phyloP scores from a whole-genome alignment of 2,797 vertebrate species.

The Gorsachius magnificus region DNA sequence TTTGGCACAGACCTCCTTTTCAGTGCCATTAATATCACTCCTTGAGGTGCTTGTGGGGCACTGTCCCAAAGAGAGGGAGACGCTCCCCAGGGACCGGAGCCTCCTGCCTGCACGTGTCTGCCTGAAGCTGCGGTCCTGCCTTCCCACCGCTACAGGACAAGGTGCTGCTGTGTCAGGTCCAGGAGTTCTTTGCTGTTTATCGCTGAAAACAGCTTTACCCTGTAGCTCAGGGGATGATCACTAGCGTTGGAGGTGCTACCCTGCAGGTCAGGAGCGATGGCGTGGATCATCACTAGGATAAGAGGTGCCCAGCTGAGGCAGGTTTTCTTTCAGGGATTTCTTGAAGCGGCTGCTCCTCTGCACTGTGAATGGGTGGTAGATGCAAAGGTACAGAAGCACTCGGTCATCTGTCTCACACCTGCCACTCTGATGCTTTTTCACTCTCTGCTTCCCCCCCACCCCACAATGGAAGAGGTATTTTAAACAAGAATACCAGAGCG shows the following conservation, averaged over 20 bases:
- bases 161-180: not conserved
- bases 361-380: not conserved
- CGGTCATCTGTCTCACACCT: not conserved
- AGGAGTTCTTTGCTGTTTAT: not conserved
- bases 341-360: rapidly evolving
- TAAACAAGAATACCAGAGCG: not conserved
- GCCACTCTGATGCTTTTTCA: not conserved
- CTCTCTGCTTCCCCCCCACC: rapidly evolving
- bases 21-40: not conserved
- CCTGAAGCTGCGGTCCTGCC: too few relatives aligned
- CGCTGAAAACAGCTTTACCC: not conserved
- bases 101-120: not conserved
- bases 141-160: rapidly evolving
- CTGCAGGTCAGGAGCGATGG: not conserved
- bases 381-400: not conserved
- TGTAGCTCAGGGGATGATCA: not conserved
- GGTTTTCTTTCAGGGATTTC: not conserved
- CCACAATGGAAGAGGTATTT: not conserved
- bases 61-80: not conserved
- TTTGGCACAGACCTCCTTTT: not conserved
- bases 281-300: not conserved
- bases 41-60: not conserved
- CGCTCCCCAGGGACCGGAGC: not conserved
- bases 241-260: not conserved
- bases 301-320: not conserved